phyloP scores from a whole-genome alignment of 2,797 vertebrate genomes.

The Ficedula albicollis region DNA sequence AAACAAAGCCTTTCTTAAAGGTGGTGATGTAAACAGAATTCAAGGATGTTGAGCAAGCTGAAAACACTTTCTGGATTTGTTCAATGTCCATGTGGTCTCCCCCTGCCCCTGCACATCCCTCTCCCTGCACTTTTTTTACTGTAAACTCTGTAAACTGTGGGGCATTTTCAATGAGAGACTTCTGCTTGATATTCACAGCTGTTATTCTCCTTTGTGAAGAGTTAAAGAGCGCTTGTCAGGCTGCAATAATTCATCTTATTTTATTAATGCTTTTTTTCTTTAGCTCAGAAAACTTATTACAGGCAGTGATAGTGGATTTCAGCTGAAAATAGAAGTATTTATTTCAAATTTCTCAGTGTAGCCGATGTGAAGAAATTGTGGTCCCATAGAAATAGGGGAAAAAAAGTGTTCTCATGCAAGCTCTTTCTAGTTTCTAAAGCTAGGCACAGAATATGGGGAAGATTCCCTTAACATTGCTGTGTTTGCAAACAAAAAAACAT shows the following conservation, averaged over 20 bases:
- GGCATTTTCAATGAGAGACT: not conserved
- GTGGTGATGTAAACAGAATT: not conserved
- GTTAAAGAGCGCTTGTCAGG: conserved; percentile 17
- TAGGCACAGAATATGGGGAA: not conserved
- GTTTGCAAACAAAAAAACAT: conserved; percentile 30
- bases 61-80: not conserved
- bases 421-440: not conserved
- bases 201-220: not conserved
- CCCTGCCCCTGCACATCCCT: not conserved
- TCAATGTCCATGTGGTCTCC: not conserved
- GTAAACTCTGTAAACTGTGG: conserved; percentile 1
- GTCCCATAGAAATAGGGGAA: not conserved
- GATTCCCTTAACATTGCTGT: not conserved
- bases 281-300: not conserved
- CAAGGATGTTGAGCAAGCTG: not conserved
- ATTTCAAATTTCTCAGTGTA: not conserved
- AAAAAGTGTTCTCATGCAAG: not conserved
- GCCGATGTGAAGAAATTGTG: not conserved
- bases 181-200: conserved; percentile 43
- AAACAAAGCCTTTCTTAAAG: not conserved
- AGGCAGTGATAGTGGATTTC: not conserved
- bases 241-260: not conserved
- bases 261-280: not conserved
- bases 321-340: not conserved
- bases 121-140: not conserved